phyloP scores from a whole-genome alignment of 2,113 vertebrate species.

The Oophaga pumilio region DNA sequence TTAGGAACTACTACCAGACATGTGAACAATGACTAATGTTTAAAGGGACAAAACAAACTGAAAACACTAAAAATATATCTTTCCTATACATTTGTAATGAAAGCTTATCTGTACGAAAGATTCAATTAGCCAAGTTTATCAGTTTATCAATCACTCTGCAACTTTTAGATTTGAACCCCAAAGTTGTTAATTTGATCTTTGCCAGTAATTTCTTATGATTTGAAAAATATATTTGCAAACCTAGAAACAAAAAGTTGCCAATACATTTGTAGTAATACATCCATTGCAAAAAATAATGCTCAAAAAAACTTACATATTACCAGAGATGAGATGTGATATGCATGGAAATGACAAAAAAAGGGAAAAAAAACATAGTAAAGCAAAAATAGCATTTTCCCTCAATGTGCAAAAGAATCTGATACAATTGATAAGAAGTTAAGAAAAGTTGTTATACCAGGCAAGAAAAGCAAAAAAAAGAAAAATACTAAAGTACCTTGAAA shows the following conservation, averaged over 20 bases:
- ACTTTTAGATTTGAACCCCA: not conserved
- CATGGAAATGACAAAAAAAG: not conserved
- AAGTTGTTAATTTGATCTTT: not conserved
- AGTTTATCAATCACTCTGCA: not conserved
- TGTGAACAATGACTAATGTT: no score
- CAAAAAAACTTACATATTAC: not conserved
- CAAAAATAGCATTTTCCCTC: not conserved
- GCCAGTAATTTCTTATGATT: not conserved
- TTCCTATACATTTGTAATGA: no score
- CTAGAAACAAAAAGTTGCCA: not conserved
- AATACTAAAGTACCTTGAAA: slow-evolving; percentile 33
- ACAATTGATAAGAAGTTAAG: not conserved
- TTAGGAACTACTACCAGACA: no score
- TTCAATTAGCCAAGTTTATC: not conserved
- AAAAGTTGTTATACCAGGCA: not conserved
- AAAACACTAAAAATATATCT: no score
- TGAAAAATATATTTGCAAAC: not conserved
- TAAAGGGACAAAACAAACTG: no score
- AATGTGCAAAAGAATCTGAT: not conserved
- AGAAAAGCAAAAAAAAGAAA: not conserved
- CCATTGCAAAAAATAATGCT: not conserved
- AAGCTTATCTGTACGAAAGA: no score
- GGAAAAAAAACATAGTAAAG: not conserved
- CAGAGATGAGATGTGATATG: not conserved
- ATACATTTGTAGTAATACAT: not conserved